Evolutionary conservation across 2,113 vertebrate genomes (phyloP).

Genomic region (Jacana jacana): DNA sequence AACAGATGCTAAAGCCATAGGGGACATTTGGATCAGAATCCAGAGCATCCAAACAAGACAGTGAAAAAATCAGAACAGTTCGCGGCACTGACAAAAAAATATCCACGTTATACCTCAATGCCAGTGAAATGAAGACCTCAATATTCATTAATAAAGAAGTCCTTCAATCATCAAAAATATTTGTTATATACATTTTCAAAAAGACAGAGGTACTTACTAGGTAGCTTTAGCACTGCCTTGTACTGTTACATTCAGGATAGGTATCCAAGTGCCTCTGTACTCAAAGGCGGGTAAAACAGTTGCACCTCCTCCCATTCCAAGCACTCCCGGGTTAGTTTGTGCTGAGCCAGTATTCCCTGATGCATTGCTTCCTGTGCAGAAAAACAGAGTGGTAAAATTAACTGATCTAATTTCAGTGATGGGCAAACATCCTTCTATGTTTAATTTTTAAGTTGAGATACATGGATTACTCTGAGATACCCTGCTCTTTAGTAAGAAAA

Average conservation of each 20-base stretch:
- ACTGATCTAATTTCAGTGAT: neutral
- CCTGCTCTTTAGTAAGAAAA: neutral
- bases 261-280: conserved; percentile 98
- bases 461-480: neutral
- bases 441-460: neutral
- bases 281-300: conserved; percentile 95
- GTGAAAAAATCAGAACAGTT: neutral
- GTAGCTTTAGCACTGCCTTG: conserved; percentile 98
- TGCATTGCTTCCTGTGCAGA: conserved; percentile 71
- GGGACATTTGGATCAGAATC: neutral
- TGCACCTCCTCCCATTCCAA: conserved; percentile 80
- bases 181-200: neutral
- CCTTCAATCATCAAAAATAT: neutral
- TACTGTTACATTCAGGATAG: conserved; percentile 90
- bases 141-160: neutral
- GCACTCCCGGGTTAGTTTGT: conserved; percentile 81
- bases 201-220: conserved; percentile 84
- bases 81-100: neutral
- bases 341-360: conserved; percentile 76
- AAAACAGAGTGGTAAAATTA: neutral
- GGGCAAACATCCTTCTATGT: neutral
- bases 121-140: neutral
- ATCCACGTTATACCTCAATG: neutral
- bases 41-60: neutral
- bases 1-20: neutral